A percentile compares a stretch with the other conserved stretches of the same genome.
Evolutionary conservation across 1,140 invertebrate genomes (phyloP).

Genomic region (Drosophila teissieri): DNA sequence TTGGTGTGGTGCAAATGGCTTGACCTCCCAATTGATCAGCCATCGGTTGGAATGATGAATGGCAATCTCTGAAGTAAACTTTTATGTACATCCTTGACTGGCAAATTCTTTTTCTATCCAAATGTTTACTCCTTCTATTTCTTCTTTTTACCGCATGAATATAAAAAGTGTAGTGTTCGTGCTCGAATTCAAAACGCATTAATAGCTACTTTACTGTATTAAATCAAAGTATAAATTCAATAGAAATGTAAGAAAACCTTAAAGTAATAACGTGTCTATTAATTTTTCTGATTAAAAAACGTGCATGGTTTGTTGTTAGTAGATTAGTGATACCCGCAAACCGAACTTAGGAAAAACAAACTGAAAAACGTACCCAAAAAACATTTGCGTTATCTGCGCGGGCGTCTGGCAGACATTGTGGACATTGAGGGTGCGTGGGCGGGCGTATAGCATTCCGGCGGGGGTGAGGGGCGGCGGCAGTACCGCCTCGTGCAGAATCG

Average conservation of each 20-base stretch:
- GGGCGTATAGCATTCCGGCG: constrained; percentile 58
- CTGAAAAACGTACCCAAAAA: constrained; percentile 76
- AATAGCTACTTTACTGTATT: too few relatives aligned
- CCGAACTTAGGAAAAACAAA: constrained; percentile 18
- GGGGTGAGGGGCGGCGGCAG: constrained; percentile 40
- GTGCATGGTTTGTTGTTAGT: neutral
- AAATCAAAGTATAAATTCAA: too few relatives aligned
- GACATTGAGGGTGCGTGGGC: constrained; percentile 78
- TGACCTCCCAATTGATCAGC: constrained; percentile 27
- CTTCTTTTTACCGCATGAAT: neutral
- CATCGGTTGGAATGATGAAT: constrained; percentile 21
- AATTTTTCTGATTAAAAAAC: neutral
- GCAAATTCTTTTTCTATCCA: neutral
- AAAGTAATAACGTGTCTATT: neutral
- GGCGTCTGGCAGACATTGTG: constrained; percentile 80
- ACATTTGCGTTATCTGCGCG: constrained; percentile 78
- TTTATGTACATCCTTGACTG: constrained; percentile 20
- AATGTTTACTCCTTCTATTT: constrained; percentile 14
- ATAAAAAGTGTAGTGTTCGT: neutral
- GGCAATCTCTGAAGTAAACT: constrained; percentile 7
- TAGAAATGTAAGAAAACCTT: neutral
- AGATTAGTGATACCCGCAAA: constrained; percentile 20
- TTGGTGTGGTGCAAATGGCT: constrained; percentile 47
- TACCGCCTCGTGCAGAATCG: constrained; percentile 59
- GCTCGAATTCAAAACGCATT: neutral